Percentiles rank a stretch among this genome's conserved stretches.
Evolutionary conservation across 2,113 vertebrate species (phyloP).

Genomic region (Glaucidium brasilianum): DNA sequence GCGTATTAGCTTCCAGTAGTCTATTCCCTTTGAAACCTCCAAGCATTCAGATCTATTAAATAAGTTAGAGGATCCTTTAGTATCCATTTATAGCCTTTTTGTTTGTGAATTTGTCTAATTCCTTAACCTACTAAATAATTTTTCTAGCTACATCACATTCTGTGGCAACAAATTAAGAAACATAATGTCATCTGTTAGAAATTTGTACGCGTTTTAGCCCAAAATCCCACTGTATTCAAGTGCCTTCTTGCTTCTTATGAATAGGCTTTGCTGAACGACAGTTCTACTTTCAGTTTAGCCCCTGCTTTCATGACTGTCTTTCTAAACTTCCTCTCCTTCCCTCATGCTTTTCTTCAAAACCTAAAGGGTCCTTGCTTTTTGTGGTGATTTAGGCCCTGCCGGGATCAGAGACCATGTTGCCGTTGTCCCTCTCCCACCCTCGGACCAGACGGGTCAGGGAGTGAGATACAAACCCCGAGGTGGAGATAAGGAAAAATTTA

Average conservation of each 20-base stretch:
- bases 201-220: not conserved
- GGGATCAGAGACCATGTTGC: too few species aligned
- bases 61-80: not conserved
- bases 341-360: not conserved
- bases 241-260: not conserved
- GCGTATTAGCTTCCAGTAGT: not conserved
- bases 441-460: too few species aligned
- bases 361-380: not conserved
- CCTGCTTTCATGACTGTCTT: not conserved
- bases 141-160: not conserved
- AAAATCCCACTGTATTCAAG: not conserved
- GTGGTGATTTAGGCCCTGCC: too few species aligned
- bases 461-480: too few species aligned
- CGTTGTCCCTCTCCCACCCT: too few species aligned
- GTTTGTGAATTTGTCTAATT: not conserved
- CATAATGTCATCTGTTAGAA: not conserved
- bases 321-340: not conserved
- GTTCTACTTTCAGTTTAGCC: not conserved
- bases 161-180: not conserved
- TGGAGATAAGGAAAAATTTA: too few species aligned
- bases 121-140: not conserved
- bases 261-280: not conserved
- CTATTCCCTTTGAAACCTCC: not conserved
- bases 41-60: not conserved
- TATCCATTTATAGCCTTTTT: not conserved